These are phyloP conservation scores for Drosophila subsilvestris DNA, from an alignment of 2,888 invertebrate species.

Conservation along the genomic window DNA sequence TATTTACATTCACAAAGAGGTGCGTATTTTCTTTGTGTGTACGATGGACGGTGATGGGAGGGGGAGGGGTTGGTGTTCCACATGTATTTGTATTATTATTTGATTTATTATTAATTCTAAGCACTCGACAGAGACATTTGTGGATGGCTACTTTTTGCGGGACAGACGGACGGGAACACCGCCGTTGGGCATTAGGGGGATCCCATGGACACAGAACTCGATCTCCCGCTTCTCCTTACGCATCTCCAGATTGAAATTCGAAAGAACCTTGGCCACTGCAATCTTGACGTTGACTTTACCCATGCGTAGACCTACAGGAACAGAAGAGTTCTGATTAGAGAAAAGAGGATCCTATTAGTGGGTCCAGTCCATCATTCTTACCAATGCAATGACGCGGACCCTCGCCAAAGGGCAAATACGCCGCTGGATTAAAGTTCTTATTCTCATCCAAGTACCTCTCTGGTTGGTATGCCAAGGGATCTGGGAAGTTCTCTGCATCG, in stretches of 20 bases:
- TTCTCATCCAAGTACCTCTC: constrained; percentile 83
- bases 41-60: too few species aligned
- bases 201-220: constrained; percentile 75
- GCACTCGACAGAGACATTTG: neutral
- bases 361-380: constrained; percentile 47
- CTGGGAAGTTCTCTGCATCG: constrained; percentile 83
- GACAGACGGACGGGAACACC: constrained; percentile 77
- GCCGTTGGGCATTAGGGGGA: constrained; percentile 74
- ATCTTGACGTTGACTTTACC: constrained; percentile 81
- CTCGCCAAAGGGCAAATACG: constrained; percentile 84
- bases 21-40: constrained; percentile 26
- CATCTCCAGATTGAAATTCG: constrained; percentile 73
- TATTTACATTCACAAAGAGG: constrained; percentile 53
- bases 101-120: neutral
- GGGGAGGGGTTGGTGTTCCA: neutral
- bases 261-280: constrained; percentile 78
- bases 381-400: constrained; percentile 84
- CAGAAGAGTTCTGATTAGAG: neutral
- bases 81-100: neutral
- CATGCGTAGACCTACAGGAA: constrained; percentile 76
- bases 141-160: constrained; percentile 47
- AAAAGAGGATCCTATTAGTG: neutral
- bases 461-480: constrained; percentile 84
- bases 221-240: constrained; percentile 68
- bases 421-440: constrained; percentile 72